Conservation (phyloP, 2,113 vertebrate species). For the Furnarius figulus region DNA sequence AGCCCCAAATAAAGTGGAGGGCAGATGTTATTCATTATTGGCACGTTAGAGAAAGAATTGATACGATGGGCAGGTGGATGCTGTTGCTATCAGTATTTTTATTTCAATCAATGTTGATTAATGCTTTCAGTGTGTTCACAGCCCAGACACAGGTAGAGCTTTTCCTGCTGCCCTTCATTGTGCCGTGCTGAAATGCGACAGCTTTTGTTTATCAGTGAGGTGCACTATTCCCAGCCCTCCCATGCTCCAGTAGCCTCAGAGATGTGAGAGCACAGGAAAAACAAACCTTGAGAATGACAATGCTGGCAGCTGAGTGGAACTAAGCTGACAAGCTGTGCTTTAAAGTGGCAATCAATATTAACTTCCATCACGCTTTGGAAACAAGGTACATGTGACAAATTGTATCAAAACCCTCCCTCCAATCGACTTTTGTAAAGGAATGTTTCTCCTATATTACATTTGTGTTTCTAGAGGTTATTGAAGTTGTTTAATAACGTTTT, state of each 20-base stretch:
- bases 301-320: conserved; percentile 18
- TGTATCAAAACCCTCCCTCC: not conserved
- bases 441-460: conserved; percentile 11
- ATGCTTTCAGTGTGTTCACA: not conserved
- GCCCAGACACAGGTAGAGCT: not conserved
- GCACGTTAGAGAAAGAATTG: not conserved
- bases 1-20: not conserved
- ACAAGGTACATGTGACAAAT: conserved; percentile 15
- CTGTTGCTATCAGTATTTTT: not conserved
- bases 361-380: not conserved
- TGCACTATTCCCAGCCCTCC: not conserved
- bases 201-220: conserved; percentile 40
- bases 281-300: conserved; percentile 26
- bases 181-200: not conserved
- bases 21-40: not conserved
- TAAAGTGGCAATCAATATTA: conserved; percentile 56
- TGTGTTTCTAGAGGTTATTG: conserved; percentile 5
- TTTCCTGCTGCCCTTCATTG: not conserved
- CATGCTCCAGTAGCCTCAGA: conserved; percentile 1
- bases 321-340: not conserved
- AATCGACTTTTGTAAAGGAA: not conserved
- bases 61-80: not conserved
- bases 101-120: not conserved
- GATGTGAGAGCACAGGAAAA: conserved; percentile 14
- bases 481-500: not conserved